Base-by-base conservation (phyloP, 2,113 vertebrate genomes). In the Passer domesticus region DNA sequence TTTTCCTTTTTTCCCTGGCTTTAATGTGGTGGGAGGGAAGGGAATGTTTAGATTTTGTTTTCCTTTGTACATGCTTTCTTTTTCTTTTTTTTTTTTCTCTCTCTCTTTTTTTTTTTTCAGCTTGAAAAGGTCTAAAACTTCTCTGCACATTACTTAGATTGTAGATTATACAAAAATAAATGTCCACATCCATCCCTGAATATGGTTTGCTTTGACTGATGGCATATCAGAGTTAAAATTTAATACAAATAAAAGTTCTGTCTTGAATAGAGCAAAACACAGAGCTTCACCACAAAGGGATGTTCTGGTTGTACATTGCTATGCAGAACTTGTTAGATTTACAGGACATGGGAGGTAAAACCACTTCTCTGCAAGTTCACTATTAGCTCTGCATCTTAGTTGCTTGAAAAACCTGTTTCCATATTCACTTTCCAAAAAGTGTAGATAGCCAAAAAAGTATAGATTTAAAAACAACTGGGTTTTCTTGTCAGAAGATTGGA, bases 101-200 rank as follows among this genome's bases (percentile, higher is more conserved):
- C 21, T 12, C 30, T 20, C 18, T 6, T 25, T 24, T 8, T 31
- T 47, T 73, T 43, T 74, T 56, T 53, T 44, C 25, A n/a, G 2
- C 20, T n/a, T 88, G 41, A 25, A n/a, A 78, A 83, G 13, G 16
- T 46, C 13, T 41, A 24, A 79, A 75, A 76, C 19, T 86, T 78
- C 41, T 50, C 30, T 43, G 14, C 18, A 58, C 21, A 33, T 72
- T 78, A 33, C 23, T 89, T 81, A 58, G 8, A 76, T 31, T 63
- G 35, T n/a, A 67, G 25, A 83, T 67, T 70, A 77, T 28, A 46
- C 15, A 91, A 92, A 93, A 95, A 68, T 56, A 95, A 86, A 81
- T 52, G 6, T 10, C 39, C 7, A 43, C 22, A 73, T 73, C 28
- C 39, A 4, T 37, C 20, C 89, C 20, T 79, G 24, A 4, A 13